Conservation (phyloP, 53 echinoderm and acorn worm genomes). For the Hippasteria phrygiana region DNA sequence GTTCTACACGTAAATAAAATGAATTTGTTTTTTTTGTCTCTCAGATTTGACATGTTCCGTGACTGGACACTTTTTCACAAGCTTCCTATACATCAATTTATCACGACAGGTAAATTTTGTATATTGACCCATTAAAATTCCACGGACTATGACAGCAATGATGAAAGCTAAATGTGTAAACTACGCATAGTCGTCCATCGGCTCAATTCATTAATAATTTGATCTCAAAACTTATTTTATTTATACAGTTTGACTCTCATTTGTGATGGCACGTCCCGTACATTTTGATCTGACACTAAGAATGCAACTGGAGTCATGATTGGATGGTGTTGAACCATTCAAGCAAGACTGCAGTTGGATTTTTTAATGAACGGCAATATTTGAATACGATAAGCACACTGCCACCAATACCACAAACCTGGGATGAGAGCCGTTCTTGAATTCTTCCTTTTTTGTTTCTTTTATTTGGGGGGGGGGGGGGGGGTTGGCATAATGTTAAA, state of each 20-base stretch:
- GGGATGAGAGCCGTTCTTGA: slow-evolving; percentile 3
- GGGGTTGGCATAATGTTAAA: too few relatives aligned
- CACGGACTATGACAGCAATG: too few relatives aligned
- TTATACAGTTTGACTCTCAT: not conserved
- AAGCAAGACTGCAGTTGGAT: too few relatives aligned
- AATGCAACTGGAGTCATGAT: not conserved
- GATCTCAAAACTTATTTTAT: not conserved
- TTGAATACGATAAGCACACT: slow-evolving; percentile 64
- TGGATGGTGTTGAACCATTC: too few relatives aligned
- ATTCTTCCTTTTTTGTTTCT: not conserved
- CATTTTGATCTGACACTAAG: not conserved
- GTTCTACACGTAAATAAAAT: too few relatives aligned
- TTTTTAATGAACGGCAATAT: not conserved
- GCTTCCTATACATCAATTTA: too few relatives aligned
- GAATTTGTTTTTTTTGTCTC: too few relatives aligned
- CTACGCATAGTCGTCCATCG: not conserved
- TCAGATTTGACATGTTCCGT: too few relatives aligned
- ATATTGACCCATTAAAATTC: too few relatives aligned
- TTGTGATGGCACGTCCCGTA: not conserved
- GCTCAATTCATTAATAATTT: not conserved
- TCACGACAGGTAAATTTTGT: too few relatives aligned
- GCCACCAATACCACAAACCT: slow-evolving; percentile 52
- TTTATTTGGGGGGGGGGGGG: not conserved
- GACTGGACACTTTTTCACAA: too few relatives aligned
- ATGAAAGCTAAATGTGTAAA: too few relatives aligned